Evolutionary conservation across 2,113 vertebrate species (phyloP).

Genomic region (Aythya baeri): DNA sequence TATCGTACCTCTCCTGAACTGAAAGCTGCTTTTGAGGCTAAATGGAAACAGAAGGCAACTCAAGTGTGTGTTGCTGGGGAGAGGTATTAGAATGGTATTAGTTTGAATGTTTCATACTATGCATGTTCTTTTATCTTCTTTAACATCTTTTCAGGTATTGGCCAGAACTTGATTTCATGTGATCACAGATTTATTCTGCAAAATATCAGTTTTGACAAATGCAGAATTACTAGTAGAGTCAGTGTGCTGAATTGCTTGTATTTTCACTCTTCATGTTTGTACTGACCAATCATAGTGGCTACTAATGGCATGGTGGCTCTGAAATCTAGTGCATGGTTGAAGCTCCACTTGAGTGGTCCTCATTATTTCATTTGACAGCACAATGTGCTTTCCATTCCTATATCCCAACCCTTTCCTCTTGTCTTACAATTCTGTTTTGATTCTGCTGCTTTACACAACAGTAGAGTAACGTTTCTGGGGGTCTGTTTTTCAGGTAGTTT

Average conservation of each 20-base stretch:
- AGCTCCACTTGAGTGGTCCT: not conserved
- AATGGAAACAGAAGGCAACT: not conserved
- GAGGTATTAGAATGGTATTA: not conserved
- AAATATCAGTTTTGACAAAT: not conserved
- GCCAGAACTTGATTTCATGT: not conserved
- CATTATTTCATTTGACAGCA: not conserved
- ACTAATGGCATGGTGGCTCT: constrained; percentile 35
- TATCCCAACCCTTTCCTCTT: not conserved
- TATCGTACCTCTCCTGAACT: not conserved
- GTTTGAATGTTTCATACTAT: not conserved
- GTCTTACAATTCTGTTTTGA: not conserved
- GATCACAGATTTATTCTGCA: not conserved
- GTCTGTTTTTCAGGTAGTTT: not conserved
- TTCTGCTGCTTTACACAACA: not conserved
- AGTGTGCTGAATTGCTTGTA: not conserved
- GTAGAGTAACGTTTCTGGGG: not conserved
- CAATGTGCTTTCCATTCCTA: not conserved
- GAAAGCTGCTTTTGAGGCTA: not conserved
- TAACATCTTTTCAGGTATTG: not conserved
- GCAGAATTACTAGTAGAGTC: not conserved
- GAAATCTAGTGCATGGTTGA: not conserved
- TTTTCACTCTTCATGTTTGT: not conserved
- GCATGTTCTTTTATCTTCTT: not conserved
- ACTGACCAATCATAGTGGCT: not conserved
- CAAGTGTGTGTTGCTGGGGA: not conserved